Percentiles rank a stretch among this genome's conserved stretches.
Conservation (phyloP, 2,888 invertebrate species). For the Eudemis profundana region DNA sequence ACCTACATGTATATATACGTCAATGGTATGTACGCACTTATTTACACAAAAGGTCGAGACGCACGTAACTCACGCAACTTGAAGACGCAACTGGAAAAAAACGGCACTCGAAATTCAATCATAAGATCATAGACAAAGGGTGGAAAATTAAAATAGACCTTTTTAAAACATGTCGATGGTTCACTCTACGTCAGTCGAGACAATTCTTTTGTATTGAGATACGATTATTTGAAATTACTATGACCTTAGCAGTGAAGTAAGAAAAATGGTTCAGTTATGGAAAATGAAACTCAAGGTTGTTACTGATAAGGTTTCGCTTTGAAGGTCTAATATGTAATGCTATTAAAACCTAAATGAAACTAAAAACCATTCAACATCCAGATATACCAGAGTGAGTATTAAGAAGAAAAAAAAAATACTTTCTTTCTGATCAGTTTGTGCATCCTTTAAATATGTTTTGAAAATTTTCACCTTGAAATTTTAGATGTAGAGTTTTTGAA, state of each 20-base stretch:
- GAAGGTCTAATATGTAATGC: too few species aligned
- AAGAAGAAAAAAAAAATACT: too few species aligned
- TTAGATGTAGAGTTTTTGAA: too few species aligned
- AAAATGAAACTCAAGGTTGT: too few species aligned
- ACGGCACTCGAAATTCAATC: not conserved
- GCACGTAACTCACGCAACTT: not conserved
- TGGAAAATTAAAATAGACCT: not conserved
- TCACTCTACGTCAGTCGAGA: not conserved
- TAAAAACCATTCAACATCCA: too few species aligned
- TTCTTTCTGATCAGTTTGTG: too few species aligned
- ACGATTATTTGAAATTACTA: not conserved
- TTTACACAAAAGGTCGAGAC: conserved; percentile 8
- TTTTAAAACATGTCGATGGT: not conserved
- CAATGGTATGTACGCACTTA: conserved; percentile 10
- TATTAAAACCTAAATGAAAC: too few species aligned
- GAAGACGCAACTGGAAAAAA: not conserved
- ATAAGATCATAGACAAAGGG: not conserved
- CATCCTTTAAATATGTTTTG: too few species aligned
- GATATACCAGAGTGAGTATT: too few species aligned
- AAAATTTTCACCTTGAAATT: too few species aligned
- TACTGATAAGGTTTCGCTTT: conserved; percentile 7
- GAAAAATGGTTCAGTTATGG: conserved; percentile 2
- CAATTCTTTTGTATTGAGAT: not conserved
- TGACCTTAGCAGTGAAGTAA: conserved; percentile 2
- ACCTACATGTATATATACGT: too few species aligned